phyloP scores from a whole-genome alignment of 2,113 vertebrate genomes.

The Stictonetta naevosa region DNA sequence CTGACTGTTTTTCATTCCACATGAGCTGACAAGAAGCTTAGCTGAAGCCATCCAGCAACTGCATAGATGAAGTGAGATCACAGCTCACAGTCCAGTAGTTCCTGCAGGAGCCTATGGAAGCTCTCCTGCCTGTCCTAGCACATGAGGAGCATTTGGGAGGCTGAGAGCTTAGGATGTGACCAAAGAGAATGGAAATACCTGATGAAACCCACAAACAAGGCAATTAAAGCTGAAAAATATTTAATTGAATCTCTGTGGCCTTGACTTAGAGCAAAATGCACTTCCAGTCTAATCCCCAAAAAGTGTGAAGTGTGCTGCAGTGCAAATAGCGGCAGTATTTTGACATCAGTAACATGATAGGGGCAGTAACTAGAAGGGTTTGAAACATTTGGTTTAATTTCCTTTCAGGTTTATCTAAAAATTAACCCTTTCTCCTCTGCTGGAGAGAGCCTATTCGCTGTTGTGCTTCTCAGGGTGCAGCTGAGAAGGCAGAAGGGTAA shows the following conservation, averaged over 20 bases:
- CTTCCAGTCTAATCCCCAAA: constrained; percentile 52
- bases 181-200: constrained; percentile 66
- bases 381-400: constrained; percentile 3
- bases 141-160: background rate
- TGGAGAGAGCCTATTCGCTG: background rate
- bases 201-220: constrained; percentile 66
- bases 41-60: constrained; percentile 25
- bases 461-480: background rate
- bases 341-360: constrained; percentile 29
- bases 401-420: constrained; percentile 3
- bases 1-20: constrained; percentile 58
- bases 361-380: background rate
- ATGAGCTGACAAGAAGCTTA: constrained; percentile 52
- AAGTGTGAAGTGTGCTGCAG: constrained; percentile 24
- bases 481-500: background rate
- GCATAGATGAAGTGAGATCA: constrained; percentile 6
- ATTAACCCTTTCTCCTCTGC: constrained; percentile 13
- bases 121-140: background rate
- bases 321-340: constrained; percentile 11
- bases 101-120: background rate
- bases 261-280: constrained; percentile 66
- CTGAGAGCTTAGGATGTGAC: constrained; percentile 37
- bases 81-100: background rate
- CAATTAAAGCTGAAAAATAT: constrained; percentile 76
- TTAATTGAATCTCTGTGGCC: constrained; percentile 64